phyloP scores from a whole-genome alignment of 2,888 invertebrate species.

The Acleris sparsana region DNA sequence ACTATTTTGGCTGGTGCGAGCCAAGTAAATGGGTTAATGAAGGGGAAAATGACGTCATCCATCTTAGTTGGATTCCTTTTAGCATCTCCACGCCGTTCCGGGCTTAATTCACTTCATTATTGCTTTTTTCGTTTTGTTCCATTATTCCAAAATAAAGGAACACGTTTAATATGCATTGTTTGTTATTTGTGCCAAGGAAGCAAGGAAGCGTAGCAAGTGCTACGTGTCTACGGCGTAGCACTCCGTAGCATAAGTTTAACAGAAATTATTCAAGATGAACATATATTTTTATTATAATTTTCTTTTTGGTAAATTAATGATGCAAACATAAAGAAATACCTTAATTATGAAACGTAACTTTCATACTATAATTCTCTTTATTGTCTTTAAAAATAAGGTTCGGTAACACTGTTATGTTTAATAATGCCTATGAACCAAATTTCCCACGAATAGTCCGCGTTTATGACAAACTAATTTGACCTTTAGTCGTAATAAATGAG shows the following conservation, averaged over 20 bases:
- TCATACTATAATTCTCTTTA: no score
- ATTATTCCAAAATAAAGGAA: constrained; percentile 50
- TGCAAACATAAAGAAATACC: no score
- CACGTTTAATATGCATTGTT: constrained; percentile 29
- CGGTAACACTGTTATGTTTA: no score
- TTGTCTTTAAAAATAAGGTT: no score
- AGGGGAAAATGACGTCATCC: constrained; percentile 76
- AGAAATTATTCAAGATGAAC: no score
- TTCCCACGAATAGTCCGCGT: background rate
- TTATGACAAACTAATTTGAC: background rate
- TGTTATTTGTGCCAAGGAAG: background rate
- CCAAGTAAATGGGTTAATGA: constrained; percentile 77
- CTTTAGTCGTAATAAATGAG: background rate
- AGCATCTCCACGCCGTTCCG: constrained; percentile 60
- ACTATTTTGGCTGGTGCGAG: constrained; percentile 64
- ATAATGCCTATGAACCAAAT: no score
- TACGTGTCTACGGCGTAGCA: constrained; percentile 5
- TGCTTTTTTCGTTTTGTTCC: constrained; percentile 56
- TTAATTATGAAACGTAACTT: no score
- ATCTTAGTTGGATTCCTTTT: constrained; percentile 76
- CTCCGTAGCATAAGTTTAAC: background rate
- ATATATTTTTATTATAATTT: no score
- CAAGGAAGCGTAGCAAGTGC: background rate
- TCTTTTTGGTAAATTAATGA: no score
- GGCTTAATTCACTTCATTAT: constrained; percentile 74